Percentiles rank a stretch among this genome's conserved stretches.
phyloP scores from a whole-genome alignment of 1,140 invertebrate genomes.

The Ylistrum balloti region DNA sequence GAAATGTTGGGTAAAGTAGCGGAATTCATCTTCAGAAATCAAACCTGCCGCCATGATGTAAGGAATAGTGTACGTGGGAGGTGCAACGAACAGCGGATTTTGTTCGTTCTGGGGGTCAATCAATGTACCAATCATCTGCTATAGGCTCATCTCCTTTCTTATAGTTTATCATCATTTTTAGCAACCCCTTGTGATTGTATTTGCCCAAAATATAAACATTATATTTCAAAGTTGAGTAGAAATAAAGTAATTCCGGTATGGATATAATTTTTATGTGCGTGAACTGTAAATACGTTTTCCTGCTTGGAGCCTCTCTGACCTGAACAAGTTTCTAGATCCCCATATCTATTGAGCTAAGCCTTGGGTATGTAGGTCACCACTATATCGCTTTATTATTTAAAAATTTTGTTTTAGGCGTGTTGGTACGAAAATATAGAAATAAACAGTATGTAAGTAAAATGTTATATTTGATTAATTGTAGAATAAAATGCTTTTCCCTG shows the following conservation, averaged over 20 bases:
- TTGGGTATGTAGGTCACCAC: conserved; percentile 74
- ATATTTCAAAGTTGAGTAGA: not conserved
- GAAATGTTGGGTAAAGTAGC: conserved; percentile 60
- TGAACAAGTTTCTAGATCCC: conserved; percentile 71
- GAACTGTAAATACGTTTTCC: conserved; percentile 43
- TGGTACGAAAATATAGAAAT: not conserved
- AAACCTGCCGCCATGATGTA: conserved; percentile 73
- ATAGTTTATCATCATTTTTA: not conserved
- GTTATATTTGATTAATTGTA: not conserved
- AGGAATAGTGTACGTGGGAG: conserved; percentile 62
- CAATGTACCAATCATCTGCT: conserved; percentile 11
- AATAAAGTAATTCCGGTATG: not conserved
- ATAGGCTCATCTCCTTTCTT: not conserved
- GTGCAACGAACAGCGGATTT: conserved; percentile 54
- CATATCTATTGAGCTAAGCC: conserved; percentile 75
- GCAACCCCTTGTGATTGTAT: not conserved
- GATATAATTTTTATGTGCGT: conserved; percentile 29
- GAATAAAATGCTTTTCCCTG: not conserved
- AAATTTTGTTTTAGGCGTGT: conserved; percentile 56
- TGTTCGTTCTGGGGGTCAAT: conserved; percentile 37
- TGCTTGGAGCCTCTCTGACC: conserved; percentile 17
- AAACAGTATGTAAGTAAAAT: conserved; percentile 29
- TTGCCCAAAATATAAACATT: not conserved
- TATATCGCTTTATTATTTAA: conserved; percentile 72
- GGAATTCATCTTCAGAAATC: conserved; percentile 72